Evolutionary conservation across 2,888 invertebrate species (phyloP), one percentile per base, ranked within the genome.

Genomic region (Dicyrtoma fusca): DNA sequence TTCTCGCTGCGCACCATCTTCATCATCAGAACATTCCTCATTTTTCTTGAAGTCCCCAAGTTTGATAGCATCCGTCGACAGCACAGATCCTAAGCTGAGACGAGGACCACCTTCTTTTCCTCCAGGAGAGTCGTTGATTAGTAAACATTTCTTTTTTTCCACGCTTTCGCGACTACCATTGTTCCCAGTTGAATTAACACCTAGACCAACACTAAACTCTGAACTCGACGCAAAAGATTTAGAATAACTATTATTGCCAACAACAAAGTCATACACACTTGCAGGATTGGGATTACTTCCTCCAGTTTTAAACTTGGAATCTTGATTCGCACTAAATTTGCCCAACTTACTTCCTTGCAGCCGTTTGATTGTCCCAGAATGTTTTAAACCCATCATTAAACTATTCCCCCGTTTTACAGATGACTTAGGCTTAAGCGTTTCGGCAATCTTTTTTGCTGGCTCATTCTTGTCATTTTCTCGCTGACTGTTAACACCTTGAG

Each of bases 41-140:
- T 76, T 74, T 1, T 75, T 63, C 25, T 78, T 78, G 45, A 75
- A 75, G 13, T 75, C 75, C 11, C 75, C 77, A 17, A 79, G 25
- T 66, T 77, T 78, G 62, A 90, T 88, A 68, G 88, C 87, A 69
- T 91, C 91, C 69, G 89, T 89, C 73, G 89, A 89, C 75, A 94
- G 86, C 21, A 94, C 94, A 6, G 92, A 91, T 0, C 94, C 94
- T 55, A 94, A 86, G 82, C 93, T 94, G 8, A 94, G 85, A 83
- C 92, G 92, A 0, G 92, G 93, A 71, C 90, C 91, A 69, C 88
- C 87, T 75, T 90, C 90, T 64, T 81, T 81, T 21, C 80, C 80
- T 23, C 69, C 77, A 19, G 81, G 80, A 26, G 71, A 72, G 19
- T 80, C 77, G 65, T 74, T 79, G 6, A 82, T 75, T 1, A 79